Evolutionary conservation across 2,888 invertebrate species (phyloP), one percentile per base, ranked within the genome.

Genomic region (Unio delphinus): DNA sequence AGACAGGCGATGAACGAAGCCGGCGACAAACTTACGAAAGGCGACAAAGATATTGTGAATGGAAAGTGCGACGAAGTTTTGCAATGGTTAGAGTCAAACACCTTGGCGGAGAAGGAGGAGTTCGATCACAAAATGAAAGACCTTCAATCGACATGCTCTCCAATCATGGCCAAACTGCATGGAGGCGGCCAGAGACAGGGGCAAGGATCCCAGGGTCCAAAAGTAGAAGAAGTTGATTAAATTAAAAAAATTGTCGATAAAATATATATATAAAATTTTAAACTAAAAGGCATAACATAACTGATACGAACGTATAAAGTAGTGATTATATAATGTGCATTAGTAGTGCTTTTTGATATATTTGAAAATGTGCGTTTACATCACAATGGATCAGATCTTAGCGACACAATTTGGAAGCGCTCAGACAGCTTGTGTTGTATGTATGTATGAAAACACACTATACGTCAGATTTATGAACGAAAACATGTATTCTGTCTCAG

Each of bases 31-130:
- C 88, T 96, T 59, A 89, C 90, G 4, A 92, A 93, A 45, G 90
- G 91, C 0, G 97, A 97, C 86, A 94, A 94, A 83, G 92, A 93
- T 61, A 89, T 91, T 20, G 94, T 95, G 0, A 78, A 80, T 15
- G 86, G 83, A 26, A 86, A 85, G 30, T 88, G 89, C 64, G 91
- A 92, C 23, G 93, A 93, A 11, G 93, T 94, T 70, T 91, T 96
- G 67, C 91, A 92, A 20, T 97, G 97, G 96, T 90, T 97, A 55
- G 97, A 97, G 79, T 90, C 91, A 20, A 95, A 96, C 87, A 92
- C 93, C 3, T 91, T 95, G 59, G 96, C 96, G 6, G 94, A 94
- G 67, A 94, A 94, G 82, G 84, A 84, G 1, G 95, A 96, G 81
- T 93, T 94, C 80, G 95, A 96, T 65, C 92, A 94, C 79, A 94